A percentile compares a stretch with the other conserved stretches of the same genome.
Evolutionary conservation across 1,140 invertebrate genomes (phyloP).

Genomic region (Bursaphelenchus mucronatus): DNA sequence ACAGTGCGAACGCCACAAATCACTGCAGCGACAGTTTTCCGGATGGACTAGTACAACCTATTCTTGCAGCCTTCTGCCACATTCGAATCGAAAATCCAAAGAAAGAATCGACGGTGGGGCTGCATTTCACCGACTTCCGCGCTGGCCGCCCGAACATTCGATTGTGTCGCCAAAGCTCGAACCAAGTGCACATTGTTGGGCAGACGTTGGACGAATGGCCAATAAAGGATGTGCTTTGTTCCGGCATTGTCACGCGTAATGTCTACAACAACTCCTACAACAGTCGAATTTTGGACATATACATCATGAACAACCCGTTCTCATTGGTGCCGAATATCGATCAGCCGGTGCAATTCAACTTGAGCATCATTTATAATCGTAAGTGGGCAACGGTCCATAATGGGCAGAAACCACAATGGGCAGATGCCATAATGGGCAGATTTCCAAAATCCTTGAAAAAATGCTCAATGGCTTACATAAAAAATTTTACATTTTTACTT

Average conservation of each 20-base stretch:
- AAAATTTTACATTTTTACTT: no score
- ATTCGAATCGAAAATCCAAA: slow-evolving; percentile 41
- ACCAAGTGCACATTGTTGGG: slow-evolving; percentile 27
- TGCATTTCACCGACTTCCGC: slow-evolving; percentile 39
- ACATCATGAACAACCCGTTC: slow-evolving; percentile 43
- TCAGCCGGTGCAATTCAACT: slow-evolving; percentile 35
- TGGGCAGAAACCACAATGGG: no score
- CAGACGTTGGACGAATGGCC: slow-evolving; percentile 24
- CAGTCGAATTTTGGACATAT: slow-evolving; percentile 29
- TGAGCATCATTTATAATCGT: slow-evolving; percentile 33
- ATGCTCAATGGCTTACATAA: no score
- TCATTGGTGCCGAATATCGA: slow-evolving; percentile 19
- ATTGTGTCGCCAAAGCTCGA: slow-evolving; percentile 22
- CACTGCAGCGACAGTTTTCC: neutral
- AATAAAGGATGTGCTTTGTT: slow-evolving; percentile 21
- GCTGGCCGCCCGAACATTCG: slow-evolving; percentile 22
- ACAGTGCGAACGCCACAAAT: neutral
- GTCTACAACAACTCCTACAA: slow-evolving; percentile 10
- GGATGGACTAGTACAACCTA: neutral
- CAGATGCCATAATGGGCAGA: no score
- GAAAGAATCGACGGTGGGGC: slow-evolving; percentile 33
- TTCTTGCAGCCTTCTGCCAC: slow-evolving; percentile 50
- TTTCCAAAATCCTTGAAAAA: no score
- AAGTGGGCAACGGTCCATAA: neutral
- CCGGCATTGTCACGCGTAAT: slow-evolving; percentile 13